Percentiles rank a stretch among this genome's conserved stretches.
Evolutionary conservation across 2,113 vertebrate species (phyloP).

Genomic region (Ceratotherium simum): DNA sequence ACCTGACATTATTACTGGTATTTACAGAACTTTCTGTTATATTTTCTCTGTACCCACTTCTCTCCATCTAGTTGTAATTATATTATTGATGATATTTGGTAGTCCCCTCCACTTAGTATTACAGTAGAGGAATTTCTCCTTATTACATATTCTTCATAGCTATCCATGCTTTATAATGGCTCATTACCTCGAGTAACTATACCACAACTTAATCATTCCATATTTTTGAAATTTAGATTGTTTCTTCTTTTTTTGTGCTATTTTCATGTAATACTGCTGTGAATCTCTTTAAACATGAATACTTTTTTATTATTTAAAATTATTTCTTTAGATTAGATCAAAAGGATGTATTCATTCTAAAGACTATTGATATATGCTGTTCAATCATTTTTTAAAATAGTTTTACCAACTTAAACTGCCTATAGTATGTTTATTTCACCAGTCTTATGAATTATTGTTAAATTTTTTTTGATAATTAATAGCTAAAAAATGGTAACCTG

Average conservation of each 20-base stretch:
- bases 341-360: conserved; percentile 32
- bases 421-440: neutral
- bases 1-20: neutral
- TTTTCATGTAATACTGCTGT: conserved; percentile 27
- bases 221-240: conserved; percentile 29
- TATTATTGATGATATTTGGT: neutral
- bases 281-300: neutral
- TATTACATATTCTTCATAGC: neutral
- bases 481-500: neutral
- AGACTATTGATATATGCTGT: neutral
- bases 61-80: neutral
- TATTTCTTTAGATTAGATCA: conserved; percentile 40
- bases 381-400: conserved; percentile 28
- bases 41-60: neutral
- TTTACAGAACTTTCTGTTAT: neutral
- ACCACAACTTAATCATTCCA: neutral
- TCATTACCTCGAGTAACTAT: neutral
- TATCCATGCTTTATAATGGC: neutral
- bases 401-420: neutral
- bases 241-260: neutral
- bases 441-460: neutral
- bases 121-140: neutral
- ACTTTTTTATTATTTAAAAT: conserved; percentile 41
- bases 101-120: neutral
- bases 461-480: conserved; percentile 11